Base-by-base conservation (phyloP, 2,888 invertebrate species). In the Boloria euphrosyne region DNA sequence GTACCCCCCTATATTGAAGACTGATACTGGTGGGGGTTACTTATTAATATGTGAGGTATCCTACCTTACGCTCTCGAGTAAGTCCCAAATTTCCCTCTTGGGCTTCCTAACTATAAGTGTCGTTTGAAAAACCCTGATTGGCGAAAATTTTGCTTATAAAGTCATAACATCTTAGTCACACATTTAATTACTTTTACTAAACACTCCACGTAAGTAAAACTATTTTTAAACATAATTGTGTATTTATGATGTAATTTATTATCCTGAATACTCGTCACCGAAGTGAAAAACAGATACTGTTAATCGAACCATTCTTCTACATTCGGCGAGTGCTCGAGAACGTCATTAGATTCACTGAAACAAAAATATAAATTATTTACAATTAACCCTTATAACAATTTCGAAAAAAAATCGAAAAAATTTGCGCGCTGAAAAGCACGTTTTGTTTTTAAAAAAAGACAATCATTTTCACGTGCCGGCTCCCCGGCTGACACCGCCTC, bases 311-410 rank as follows among this genome's bases (percentile, higher is more conserved):
- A 95, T 83, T 97, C 97, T 84, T 97, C 97, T 14, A 97, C 96
- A 80, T 96, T 96, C 0, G 96, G 96, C 0, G 97, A 96, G 68
- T 96, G 96, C 83, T 97, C 97, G 82, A 97, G 87, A 74, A 96
- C 93, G 81, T 97, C 97, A 83, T 96, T 96, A 13, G 96, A 96
- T 87, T 96, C 97, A 85, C 97, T 97, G 89, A 71, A 94, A 93
- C 75, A 78, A 85, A 77, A 77, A 72, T 70, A 50, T 16, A 54
- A 1, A 57, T 22, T 22, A 22, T 22, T 22, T 1, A 1, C 22
- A 3, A 22, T 22, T 22, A 22, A n/a, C n/a, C n/a, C n/a, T n/a
- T n/a, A n/a, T n/a, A n/a, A n/a, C n/a, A n/a, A n/a, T n/a, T n/a
- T n/a, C n/a, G n/a, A n/a, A n/a, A n/a, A n/a, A n/a, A n/a, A n/a